Base-by-base conservation (phyloP, 2,797 vertebrate species). In the Liparis tanakae region DNA sequence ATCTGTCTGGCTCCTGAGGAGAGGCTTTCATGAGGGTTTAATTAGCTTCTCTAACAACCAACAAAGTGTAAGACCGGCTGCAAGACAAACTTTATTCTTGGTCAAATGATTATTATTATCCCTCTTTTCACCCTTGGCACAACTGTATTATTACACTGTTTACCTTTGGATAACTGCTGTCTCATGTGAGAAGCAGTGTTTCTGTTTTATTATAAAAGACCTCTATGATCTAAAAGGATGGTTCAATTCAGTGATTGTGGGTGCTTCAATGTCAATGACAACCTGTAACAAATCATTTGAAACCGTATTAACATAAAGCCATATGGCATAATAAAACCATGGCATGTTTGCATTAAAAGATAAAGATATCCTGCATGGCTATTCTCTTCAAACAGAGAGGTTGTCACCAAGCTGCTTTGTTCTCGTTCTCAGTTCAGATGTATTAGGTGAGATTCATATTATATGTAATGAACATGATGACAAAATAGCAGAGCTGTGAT, bases 41-140 rank as follows among this genome's bases (percentile, higher is more conserved):
- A 94, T 94, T 91, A 91, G 87, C 79, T 89, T 91, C 81, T 91
- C 91, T 88, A 91, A 91, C 89, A 89, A 86, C 76, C 85, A 89
- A 73, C 84, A 84, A 82, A 86, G 73, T 58, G 75, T 81, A 76
- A 83, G 73, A 81, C 56, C 89, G 88, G 79, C 92, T 85, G 73
- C 76, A 65, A 85, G 83, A 87, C 79, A 81, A 74, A 89, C 80
- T 85, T 87, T 86, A 84, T 89, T 90, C 86, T 87, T 83, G 78
- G 82, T 84, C 85, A 82, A 91, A 88, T 83, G 73, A 91, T 90
- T 89, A 90, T 92, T 91, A 86, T 30, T 30, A 30, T 30, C 25
- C 79, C 79, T 86, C 86, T 90, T 91, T 89, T 90, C 85, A 91
- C 88, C 83, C 81, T 72, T 82, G 63, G 76, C 79, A 79, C 72